Base-by-base conservation (phyloP, 2,113 vertebrate genomes). In the Eleginops maclovinus region DNA sequence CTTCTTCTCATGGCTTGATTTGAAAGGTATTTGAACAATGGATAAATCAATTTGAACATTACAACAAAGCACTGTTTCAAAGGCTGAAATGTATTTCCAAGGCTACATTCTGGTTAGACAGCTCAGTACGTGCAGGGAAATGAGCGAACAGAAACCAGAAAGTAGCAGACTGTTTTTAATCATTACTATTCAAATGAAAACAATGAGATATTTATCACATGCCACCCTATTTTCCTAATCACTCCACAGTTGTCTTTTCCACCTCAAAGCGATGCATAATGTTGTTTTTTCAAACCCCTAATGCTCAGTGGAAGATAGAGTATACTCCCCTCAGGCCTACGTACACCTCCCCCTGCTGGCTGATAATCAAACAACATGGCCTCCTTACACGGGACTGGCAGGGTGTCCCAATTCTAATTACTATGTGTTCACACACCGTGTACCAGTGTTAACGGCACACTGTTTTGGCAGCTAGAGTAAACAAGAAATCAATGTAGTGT, bases 341-440 rank as follows among this genome's bases (percentile, higher is more conserved):
- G 51, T 51, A 76, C 56, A 6, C 79, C 74, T 56, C 74, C 82
- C 61, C 69, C 77, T 86, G 81, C 76, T 89, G 88, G 86, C 85
- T 79, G 71, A 82, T 56, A 73, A 89, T 84, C 83, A 86, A 81
- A 83, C 86, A 90, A 77, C 89, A 83, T 24, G 60, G 26, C 47
- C 67, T 84, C 21, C 0, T 70, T 82, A 4, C 59, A 70, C 58
- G 60, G 72, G 22, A 63, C 69, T 75, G 83, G 61, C 71, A 75
- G 80, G 80, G 62, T n/a, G 82, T 76, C 82, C 75, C 72, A 73
- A 4, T 85, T 84, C 70, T 82, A 78, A 86, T 77, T 86, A 74
- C 24, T 47, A 36, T 62, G 59, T 71, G 49, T 53, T 72, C 71
- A 72, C 72, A 68, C 66, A 67, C 26, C 47, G 19, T 77, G 72